Evolutionary conservation across 2,113 vertebrate genomes (phyloP), one percentile per base, ranked within the genome.

Genomic region (Platysternon megacephalum): DNA sequence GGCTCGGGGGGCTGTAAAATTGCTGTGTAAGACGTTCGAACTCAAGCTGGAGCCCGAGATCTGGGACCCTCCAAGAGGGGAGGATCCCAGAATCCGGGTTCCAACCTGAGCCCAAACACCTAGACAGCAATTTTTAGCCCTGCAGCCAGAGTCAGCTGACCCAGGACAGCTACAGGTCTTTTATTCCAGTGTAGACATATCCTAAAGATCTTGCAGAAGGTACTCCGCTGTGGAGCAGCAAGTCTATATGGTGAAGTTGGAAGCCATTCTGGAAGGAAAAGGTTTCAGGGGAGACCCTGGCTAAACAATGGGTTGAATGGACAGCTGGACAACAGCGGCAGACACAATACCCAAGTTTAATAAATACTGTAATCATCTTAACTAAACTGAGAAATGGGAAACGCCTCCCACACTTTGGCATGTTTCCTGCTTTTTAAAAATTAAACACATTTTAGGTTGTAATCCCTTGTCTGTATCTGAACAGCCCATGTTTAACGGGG

Each of bases 281-380:
- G 2, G 39, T 86, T 79, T 80, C 83, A 76, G 48, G 79, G 55
- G 52, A 10, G 72, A 91, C 11, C 29, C 49, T 42, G 84, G 32
- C 39, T 24, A 26, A 26, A 13, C 44, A 76, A 44, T 1, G 6
- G 82, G 89, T 24, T 26, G 53, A 93, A 3, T 44, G n/a, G 51
- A 78, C n/a, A 72, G 35, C 19, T 39, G 9, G 79, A 79, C 84
- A 78, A 44, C 39, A 44, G 13, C 0, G 6, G 89, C 22, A 39
- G 92, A 79, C 2, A 0, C 19, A 46, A 48, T 22, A 87, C 2
- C 22, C 21, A 78, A 19, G 29, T 2, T 2, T 0, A 46, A 29
- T 32, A 6, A 89, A 46, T 19, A 65, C 24, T 4, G 29, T 72
- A 72, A 39, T 72, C 9, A 72, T 17, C 19, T 72, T 72, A 72